Evolutionary conservation across 2,113 vertebrate species (phyloP).

Genomic region (Erythrocercus mccallii): DNA sequence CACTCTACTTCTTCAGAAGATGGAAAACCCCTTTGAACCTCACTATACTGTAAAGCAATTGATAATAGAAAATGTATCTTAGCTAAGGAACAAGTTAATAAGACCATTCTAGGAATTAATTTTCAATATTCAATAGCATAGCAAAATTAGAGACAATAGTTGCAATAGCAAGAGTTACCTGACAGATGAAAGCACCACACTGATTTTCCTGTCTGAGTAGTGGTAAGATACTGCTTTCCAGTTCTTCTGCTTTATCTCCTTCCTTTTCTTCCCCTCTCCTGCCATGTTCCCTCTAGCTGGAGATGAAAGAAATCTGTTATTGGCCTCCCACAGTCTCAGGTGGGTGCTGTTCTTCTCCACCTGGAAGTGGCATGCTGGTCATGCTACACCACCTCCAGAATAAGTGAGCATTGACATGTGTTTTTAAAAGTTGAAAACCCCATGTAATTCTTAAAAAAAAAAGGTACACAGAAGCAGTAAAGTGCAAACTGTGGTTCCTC

Average conservation of each 20-base stretch:
- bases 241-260: neutral
- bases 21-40: slow-evolving; percentile 16
- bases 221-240: neutral
- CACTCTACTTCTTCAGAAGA: neutral
- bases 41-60: neutral
- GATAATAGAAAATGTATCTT: neutral
- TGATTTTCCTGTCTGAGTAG: neutral
- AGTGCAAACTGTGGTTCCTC: neutral
- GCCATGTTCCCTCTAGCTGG: neutral
- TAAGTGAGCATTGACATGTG: neutral
- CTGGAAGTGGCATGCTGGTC: neutral
- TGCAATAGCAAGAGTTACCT: neutral
- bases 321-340: neutral
- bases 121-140: neutral
- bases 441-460: neutral
- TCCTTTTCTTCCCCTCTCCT: neutral
- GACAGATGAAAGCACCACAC: neutral
- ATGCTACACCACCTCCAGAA: neutral
- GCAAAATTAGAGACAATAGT: neutral
- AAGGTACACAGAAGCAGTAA: neutral
- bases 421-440: neutral
- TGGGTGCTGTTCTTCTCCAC: neutral
- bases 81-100: neutral
- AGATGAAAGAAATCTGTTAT: neutral
- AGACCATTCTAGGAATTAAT: neutral